These are phyloP conservation scores for Yponomeuta malinellus DNA, from an alignment of 2,888 invertebrate genomes.

Conservation along the genomic window DNA sequence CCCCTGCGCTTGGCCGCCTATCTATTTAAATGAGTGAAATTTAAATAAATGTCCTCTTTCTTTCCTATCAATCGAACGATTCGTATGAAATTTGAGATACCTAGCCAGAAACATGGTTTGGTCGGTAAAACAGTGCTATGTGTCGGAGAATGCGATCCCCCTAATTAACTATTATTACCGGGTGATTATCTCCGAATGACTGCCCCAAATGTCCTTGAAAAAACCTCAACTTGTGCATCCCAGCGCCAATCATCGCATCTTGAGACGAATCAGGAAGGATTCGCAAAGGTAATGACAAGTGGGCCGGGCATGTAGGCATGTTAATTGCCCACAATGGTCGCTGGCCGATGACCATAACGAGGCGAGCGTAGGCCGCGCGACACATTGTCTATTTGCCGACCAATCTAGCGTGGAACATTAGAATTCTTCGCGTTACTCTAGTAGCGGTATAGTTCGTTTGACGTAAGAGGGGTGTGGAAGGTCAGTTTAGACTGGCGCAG, in stretches of 20 bases:
- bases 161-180: background rate
- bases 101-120: too few relatives aligned
- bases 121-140: too few relatives aligned
- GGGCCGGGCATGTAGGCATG: slow-evolving; percentile 70
- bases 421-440: background rate
- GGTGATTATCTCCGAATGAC: background rate
- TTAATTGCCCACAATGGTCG: slow-evolving; percentile 68
- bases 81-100: too few relatives aligned
- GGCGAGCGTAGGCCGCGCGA: slow-evolving; percentile 59
- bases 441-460: background rate
- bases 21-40: too few relatives aligned
- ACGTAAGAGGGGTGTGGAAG: slow-evolving; percentile 25
- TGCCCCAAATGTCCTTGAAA: background rate
- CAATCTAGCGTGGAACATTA: slow-evolving; percentile 6
- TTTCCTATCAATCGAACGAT: too few relatives aligned
- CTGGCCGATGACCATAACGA: slow-evolving; percentile 61
- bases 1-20: too few relatives aligned
- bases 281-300: slow-evolving; percentile 45
- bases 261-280: slow-evolving; percentile 19
- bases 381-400: slow-evolving; percentile 48
- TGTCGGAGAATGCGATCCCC: background rate
- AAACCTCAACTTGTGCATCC: background rate
- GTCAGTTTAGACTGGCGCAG: slow-evolving; percentile 36
- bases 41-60: too few relatives aligned
- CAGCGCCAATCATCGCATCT: background rate